phyloP scores from a whole-genome alignment of 2,797 vertebrate species.

The Gadopsis bispinosus region DNA sequence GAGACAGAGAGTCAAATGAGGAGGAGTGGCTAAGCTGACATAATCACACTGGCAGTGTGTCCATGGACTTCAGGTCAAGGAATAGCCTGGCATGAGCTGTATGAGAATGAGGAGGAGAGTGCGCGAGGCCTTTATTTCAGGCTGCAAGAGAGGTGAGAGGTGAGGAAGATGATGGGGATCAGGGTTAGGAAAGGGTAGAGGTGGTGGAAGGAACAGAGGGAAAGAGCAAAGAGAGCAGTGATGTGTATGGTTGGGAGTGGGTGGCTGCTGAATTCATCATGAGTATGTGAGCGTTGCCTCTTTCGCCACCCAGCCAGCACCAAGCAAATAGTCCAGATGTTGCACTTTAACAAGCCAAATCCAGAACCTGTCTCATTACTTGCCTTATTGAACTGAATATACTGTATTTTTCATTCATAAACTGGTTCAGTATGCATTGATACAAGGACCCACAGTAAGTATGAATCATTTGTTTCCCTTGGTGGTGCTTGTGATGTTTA shows the following conservation, averaged over 20 bases:
- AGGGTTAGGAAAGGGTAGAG: conserved; percentile 23
- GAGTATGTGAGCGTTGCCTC: background rate
- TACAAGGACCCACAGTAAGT: background rate
- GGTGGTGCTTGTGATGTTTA: background rate
- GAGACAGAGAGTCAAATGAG: conserved; percentile 33
- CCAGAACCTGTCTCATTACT: background rate
- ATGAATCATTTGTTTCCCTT: background rate
- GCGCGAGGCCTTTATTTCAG: background rate
- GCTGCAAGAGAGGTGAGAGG: conserved; percentile 26
- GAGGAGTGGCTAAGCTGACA: conserved; percentile 43
- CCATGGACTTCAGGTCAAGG: conserved; percentile 27
- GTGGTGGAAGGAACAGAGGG: conserved; percentile 16
- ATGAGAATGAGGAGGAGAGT: background rate
- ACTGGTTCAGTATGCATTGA: conserved; percentile 14
- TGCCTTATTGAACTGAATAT: background rate
- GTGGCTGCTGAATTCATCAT: conserved; percentile 10
- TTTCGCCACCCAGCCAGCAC: conserved; percentile 1
- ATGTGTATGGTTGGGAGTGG: conserved; percentile 9
- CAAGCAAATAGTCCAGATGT: background rate
- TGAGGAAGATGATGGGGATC: conserved; percentile 6
- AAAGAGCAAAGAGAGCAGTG: conserved; percentile 7
- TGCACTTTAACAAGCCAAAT: background rate
- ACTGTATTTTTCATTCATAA: conserved; percentile 2
- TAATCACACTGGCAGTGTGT: conserved; percentile 45
- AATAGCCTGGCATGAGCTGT: conserved; percentile 30